Evolutionary conservation across 1,140 invertebrate genomes (phyloP).

Genomic region (Macrotrachela quadricornifera): DNA sequence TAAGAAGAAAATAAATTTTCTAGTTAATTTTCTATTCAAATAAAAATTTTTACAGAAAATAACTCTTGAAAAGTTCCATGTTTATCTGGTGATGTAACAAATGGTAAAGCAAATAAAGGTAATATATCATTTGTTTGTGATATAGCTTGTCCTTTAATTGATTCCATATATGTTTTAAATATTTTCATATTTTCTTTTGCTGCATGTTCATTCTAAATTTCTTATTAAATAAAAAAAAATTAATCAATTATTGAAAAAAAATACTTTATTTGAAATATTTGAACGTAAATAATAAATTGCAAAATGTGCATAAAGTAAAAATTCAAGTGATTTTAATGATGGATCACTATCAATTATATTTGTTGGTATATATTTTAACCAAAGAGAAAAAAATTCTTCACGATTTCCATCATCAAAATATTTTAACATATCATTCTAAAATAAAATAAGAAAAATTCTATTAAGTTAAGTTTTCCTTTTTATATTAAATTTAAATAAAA

Average conservation of each 20-base stretch:
- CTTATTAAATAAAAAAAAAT: conserved; percentile 10
- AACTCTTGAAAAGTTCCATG: conserved; percentile 37
- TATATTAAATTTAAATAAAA: no score
- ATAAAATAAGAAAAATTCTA: background rate
- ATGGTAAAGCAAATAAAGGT: conserved; percentile 38
- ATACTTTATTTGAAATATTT: conserved; percentile 2
- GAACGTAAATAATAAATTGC: conserved; percentile 23
- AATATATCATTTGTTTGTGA: conserved; percentile 37
- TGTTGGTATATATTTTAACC: conserved; percentile 19
- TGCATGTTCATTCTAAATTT: conserved; percentile 11
- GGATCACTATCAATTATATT: conserved; percentile 18
- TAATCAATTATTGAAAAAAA: conserved; percentile 4
- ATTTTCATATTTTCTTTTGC: conserved; percentile 29
- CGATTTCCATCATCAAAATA: conserved; percentile 23
- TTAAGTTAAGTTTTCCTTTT: no score
- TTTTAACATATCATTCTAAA: conserved; percentile 27
- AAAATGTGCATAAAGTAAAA: conserved; percentile 36
- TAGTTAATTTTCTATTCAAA: background rate
- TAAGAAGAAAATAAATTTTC: no score
- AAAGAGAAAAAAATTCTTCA: conserved; percentile 25
- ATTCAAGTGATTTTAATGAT: conserved; percentile 28
- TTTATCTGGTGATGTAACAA: conserved; percentile 30
- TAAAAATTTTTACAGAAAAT: conserved; percentile 29
- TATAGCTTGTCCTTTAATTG: conserved; percentile 29
- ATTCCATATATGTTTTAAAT: conserved; percentile 35